Conservation (phyloP, 2,888 invertebrate species). For the Eilema caniola region DNA sequence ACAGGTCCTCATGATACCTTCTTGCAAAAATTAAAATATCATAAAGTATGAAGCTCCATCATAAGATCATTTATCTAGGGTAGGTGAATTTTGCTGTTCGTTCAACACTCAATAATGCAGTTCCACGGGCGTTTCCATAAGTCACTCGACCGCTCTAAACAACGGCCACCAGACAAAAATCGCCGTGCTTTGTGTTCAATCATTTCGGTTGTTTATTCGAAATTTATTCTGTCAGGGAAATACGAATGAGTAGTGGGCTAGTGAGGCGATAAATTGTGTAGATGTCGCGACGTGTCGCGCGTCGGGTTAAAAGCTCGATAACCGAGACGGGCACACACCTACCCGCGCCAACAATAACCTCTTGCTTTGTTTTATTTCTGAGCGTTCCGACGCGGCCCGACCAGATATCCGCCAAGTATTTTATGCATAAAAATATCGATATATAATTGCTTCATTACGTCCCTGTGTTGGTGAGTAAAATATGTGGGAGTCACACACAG, state of each 20-base stretch:
- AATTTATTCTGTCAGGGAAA: conserved; percentile 82
- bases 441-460: conserved; percentile 88
- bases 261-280: conserved; percentile 84
- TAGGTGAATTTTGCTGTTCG: conserved; percentile 20
- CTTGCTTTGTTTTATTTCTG: conserved; percentile 83
- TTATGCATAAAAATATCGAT: conserved; percentile 88
- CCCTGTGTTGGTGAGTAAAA: conserved; percentile 86
- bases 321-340: conserved; percentile 83
- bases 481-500: conserved; percentile 85
- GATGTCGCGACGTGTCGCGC: conserved; percentile 84
- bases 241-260: conserved; percentile 85
- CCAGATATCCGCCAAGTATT: conserved; percentile 85
- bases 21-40: conserved; percentile 3
- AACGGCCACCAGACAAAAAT: conserved; percentile 49
- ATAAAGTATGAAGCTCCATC: conserved; percentile 11
- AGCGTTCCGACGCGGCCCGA: conserved; percentile 70
- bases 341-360: conserved; percentile 85
- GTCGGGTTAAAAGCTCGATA: conserved; percentile 87
- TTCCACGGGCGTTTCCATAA: conserved; percentile 39
- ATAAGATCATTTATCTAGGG: conserved; percentile 26
- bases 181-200: conserved; percentile 65
- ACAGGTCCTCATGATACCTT: neutral
- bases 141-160: conserved; percentile 47
- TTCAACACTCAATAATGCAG: conserved; percentile 39
- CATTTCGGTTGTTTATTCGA: conserved; percentile 76